Conservation (phyloP, 2,113 vertebrate genomes). For the Sylvietta virens region DNA sequence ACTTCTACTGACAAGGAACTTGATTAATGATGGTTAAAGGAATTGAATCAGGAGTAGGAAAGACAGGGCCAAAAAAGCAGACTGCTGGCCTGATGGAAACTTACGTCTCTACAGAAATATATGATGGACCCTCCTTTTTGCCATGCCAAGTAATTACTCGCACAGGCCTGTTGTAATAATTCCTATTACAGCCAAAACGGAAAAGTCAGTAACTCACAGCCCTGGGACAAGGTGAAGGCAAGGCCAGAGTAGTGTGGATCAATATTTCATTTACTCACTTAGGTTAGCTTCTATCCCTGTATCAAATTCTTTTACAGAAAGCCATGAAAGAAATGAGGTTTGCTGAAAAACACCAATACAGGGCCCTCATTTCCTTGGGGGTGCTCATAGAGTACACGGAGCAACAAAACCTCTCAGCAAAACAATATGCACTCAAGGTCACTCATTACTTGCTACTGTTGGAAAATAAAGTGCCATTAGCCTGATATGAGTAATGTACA, state of each 20-base stretch:
- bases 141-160: constrained; percentile 98
- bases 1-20: constrained; percentile 85
- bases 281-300: constrained; percentile 88
- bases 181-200: constrained; percentile 99
- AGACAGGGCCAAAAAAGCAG: constrained; percentile 85
- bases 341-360: constrained; percentile 82
- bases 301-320: constrained; percentile 93
- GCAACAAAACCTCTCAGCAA: constrained; percentile 77
- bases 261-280: constrained; percentile 99
- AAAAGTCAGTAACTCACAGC: constrained; percentile 98
- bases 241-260: constrained; percentile 95
- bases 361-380: constrained; percentile 89
- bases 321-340: constrained; percentile 88
- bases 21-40: constrained; percentile 94
- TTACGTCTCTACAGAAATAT: constrained; percentile 94
- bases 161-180: constrained; percentile 98
- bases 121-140: constrained; percentile 87
- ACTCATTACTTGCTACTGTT: constrained; percentile 82
- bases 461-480: constrained; percentile 82
- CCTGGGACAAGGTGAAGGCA: constrained; percentile 99
- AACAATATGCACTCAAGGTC: constrained; percentile 84
- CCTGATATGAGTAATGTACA: constrained; percentile 76
- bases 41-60: constrained; percentile 93
- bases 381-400: constrained; percentile 71
- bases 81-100: constrained; percentile 86